Evolutionary conservation across 30 jellyfish, hydroid and myxozoan genomes (phyloP).

Genomic region (Hydractinia echinata): DNA sequence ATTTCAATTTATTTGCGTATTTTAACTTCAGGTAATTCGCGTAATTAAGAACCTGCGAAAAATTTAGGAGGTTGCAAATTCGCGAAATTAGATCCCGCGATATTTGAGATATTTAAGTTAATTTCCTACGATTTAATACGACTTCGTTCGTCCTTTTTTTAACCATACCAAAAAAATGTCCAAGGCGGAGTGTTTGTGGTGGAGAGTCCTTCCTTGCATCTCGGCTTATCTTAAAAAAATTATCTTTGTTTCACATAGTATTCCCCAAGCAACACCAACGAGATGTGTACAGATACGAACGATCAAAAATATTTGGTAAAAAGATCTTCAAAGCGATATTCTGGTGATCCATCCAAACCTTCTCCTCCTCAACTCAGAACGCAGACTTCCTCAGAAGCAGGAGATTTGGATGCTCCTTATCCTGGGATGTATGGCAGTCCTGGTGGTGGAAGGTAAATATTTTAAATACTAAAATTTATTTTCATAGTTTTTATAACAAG

Average conservation of each 20-base stretch:
- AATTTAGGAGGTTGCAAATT: no score
- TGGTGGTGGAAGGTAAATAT: constrained; percentile 24
- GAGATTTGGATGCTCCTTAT: constrained; percentile 65
- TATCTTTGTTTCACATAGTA: neutral
- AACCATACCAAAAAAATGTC: no score
- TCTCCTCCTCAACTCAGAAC: constrained; percentile 44
- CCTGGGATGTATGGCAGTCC: constrained; percentile 68
- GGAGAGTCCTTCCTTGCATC: no score
- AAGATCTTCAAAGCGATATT: constrained; percentile 66
- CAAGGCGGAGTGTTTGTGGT: no score
- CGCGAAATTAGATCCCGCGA: no score
- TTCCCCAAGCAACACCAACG: constrained; percentile 19
- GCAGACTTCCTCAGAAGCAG: constrained; percentile 44
- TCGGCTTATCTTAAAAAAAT: no score
- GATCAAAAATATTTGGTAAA: constrained; percentile 62
- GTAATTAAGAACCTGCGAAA: no score
- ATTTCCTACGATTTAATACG: no score
- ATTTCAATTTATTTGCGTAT: no score
- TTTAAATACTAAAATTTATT: neutral
- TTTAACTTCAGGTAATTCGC: no score
- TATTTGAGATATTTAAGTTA: no score
- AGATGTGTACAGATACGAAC: constrained; percentile 16
- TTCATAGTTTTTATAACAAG: neutral
- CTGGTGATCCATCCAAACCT: constrained; percentile 50
- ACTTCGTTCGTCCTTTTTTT: no score